Base-by-base conservation (phyloP, 2,113 vertebrate species). In the Serilophus lunatus region DNA sequence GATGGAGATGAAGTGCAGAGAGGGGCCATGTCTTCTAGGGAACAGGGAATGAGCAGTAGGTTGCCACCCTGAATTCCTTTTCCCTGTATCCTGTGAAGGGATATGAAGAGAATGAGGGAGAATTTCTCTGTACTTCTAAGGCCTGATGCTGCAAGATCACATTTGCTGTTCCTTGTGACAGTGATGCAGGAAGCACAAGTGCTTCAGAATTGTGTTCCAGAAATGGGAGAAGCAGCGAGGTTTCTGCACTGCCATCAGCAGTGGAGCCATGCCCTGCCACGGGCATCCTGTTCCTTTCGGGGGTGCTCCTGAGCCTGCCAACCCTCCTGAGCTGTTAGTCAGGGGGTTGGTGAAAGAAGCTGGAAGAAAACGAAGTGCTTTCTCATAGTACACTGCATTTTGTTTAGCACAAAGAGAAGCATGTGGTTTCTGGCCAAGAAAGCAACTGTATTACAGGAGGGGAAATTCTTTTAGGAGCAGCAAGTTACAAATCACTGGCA, bases 91-190 rank as follows among this genome's bases (percentile, higher is more conserved):
- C 29, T 28, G 13, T 18, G 19, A 47, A 63, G 31, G 86, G 25
- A 53, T 8, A 29, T 4, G 4, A 71, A 49, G 65, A 7, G 23
- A 40, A 25, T 13, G 10, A 19, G 0, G 3, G n/a, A 35, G 40
- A 56, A 15, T 40, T 56, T 29, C 54, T 61, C 14, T 61, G 38
- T 5, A 1, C 15, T 49, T 63, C 25, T 60, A 56, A 8, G 6
- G 35, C 38, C 45, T 22, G 49, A 3, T 36, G 24, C 33, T 81
- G 40, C 26, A n/a, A 15, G n/a, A 3, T 33, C 23, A 2, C 12
- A 2, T 5, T 47, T 2, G 29, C 31, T 12, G 49, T 19, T 42
- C 4, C 19, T 66, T 23, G 3, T 1, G 3, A 6, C 44, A 31
- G 54, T 0, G 38, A 8, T 12, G 40, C 5, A n/a, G 59, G 49